Evolutionary conservation across 2,113 vertebrate species (phyloP), one percentile per base, ranked within the genome.

Genomic region (Opisthocomus hoazin): DNA sequence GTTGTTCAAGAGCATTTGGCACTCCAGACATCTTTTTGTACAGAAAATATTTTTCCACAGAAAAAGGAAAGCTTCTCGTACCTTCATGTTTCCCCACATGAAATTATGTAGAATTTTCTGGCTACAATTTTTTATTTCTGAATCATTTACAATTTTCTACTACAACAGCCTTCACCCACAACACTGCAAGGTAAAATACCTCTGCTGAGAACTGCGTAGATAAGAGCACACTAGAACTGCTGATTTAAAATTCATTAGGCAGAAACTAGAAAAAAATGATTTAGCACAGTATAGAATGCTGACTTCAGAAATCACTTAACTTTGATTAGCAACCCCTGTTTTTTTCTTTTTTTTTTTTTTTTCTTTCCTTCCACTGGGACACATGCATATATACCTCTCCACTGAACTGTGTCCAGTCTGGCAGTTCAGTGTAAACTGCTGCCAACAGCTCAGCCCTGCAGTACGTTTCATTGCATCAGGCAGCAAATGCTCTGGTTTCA

Each of bases 131-230:
- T 91, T 69, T 39, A 64, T 91, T 97, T 97, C 70, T 94, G 79
- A 96, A 90, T 94, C 63, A 95, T 94, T 95, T 96, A 76, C 73
- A 94, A 95, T 95, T 95, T 97, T 96, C 91, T 97, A 95, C 84
- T 95, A 93, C 58, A 97, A 68, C 27, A 93, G 34, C 32, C 46
- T 96, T 82, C 83, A 93, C n/a, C 69, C 56, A 81, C 45, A 82
- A 87, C 32, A 43, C 64, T 93, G 84, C 88, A 97, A 96, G 64
- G 69, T 95, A 95, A 93, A 96, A 93, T 81, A 86, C 22, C 80
- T 70, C 87, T 84, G 65, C 66, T 81, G 93, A 96, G 96, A 95
- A 81, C 41, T 92, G 68, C 89, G 48, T 85, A 93, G 89, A n/a
- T 93, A 96, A 87, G 37, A 81, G 60, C 71, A 57, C 36, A 69